phyloP scores from a whole-genome alignment of 2,888 invertebrate species.

The Volucella zonaria region DNA sequence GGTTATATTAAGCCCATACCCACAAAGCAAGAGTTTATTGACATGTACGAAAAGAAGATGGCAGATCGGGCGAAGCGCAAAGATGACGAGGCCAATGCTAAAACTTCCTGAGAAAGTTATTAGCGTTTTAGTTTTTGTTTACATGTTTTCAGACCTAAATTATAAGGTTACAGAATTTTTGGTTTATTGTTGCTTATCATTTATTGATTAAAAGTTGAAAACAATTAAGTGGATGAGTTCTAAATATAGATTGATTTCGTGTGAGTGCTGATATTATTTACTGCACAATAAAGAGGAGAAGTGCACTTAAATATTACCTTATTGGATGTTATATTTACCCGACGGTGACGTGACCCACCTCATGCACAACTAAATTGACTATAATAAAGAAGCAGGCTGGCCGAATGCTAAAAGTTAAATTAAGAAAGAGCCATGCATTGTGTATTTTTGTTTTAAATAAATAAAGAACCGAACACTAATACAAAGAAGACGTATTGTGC shows the following conservation, averaged over 20 bases:
- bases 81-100: constrained; percentile 44
- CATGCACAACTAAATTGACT: background rate
- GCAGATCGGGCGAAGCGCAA: constrained; percentile 77
- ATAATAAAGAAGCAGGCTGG: too few relatives aligned
- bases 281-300: too few relatives aligned
- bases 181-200: constrained; percentile 19
- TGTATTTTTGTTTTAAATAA: too few relatives aligned
- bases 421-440: too few relatives aligned
- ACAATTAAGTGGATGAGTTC: background rate
- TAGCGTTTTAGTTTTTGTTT: background rate
- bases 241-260: background rate
- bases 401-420: too few relatives aligned
- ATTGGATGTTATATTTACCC: background rate
- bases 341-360: background rate
- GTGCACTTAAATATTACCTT: background rate
- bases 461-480: too few relatives aligned
- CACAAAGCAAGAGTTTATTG: constrained; percentile 86
- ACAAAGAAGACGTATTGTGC: too few relatives aligned
- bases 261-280: background rate
- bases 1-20: constrained; percentile 94
- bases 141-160: constrained; percentile 25
- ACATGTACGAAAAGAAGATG: constrained; percentile 84
- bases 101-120: constrained; percentile 8
- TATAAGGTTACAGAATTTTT: constrained; percentile 30
- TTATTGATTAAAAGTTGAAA: constrained; percentile 40